Evolutionary conservation across 2,113 vertebrate genomes (phyloP).

Genomic region (Cacatua alba): DNA sequence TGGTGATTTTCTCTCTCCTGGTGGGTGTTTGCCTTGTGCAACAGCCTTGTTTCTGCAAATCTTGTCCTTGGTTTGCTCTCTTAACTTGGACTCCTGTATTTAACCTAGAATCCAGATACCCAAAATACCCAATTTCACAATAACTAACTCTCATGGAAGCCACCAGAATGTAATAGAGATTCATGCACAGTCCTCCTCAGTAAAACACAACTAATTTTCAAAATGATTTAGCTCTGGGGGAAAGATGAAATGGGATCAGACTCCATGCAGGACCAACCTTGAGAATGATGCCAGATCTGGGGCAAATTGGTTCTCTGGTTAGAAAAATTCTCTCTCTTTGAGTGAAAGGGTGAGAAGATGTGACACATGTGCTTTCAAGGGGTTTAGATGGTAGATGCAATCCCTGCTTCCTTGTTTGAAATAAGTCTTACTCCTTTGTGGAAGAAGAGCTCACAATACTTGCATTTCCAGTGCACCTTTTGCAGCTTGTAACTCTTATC

Average conservation of each 20-base stretch:
- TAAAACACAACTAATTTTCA: neutral
- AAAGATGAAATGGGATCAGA: neutral
- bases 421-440: neutral
- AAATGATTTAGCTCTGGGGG: neutral
- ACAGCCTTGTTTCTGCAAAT: neutral
- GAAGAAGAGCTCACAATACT: neutral
- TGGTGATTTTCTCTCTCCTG: neutral
- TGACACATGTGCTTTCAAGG: fast-evolving
- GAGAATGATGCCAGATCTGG: neutral
- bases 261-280: neutral
- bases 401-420: neutral
- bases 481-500: neutral
- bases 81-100: neutral
- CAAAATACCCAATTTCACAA: neutral
- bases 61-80: neutral
- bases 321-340: neutral
- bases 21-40: neutral
- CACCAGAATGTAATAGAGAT: neutral
- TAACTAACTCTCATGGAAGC: neutral
- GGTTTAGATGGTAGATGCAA: neutral
- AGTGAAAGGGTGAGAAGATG: neutral
- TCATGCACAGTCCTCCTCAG: neutral
- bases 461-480: neutral
- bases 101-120: neutral
- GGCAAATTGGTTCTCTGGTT: neutral